phyloP scores from a whole-genome alignment of 2,888 invertebrate species.

The Hypomecis punctinalis region DNA sequence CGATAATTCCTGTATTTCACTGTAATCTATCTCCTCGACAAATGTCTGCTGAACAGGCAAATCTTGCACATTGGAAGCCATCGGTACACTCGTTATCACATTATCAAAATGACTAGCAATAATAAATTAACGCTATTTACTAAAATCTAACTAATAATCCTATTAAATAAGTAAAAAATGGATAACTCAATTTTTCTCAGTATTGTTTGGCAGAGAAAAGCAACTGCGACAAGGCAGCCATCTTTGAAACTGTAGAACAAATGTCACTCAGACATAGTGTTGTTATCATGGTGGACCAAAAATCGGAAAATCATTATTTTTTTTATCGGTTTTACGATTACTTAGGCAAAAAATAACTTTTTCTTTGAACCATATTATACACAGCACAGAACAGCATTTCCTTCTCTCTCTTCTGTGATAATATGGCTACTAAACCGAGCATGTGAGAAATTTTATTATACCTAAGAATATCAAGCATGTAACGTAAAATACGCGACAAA shows the following conservation, averaged over 20 bases:
- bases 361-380: too few relatives aligned
- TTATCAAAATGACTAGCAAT: slow-evolving; percentile 77
- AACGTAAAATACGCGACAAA: too few relatives aligned
- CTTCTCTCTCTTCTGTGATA: too few relatives aligned
- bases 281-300: slow-evolving; percentile 13
- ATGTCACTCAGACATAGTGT: slow-evolving; percentile 50
- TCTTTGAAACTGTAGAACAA: slow-evolving; percentile 77
- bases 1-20: slow-evolving; percentile 90
- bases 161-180: slow-evolving; percentile 64
- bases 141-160: slow-evolving; percentile 54
- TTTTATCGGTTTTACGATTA: not conserved
- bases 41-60: slow-evolving; percentile 84
- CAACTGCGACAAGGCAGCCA: slow-evolving; percentile 84
- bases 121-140: slow-evolving; percentile 55
- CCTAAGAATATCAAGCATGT: too few relatives aligned
- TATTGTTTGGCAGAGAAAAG: slow-evolving; percentile 82
- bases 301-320: slow-evolving; percentile 31
- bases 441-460: too few relatives aligned
- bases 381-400: too few relatives aligned
- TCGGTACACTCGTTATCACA: slow-evolving; percentile 82
- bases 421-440: too few relatives aligned
- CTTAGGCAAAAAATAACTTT: not conserved
- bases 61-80: slow-evolving; percentile 83
- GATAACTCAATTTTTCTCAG: slow-evolving; percentile 72
- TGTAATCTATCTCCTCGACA: slow-evolving; percentile 91